phyloP scores from a whole-genome alignment of 2,888 invertebrate genomes.

The Platycnemis pennipes region DNA sequence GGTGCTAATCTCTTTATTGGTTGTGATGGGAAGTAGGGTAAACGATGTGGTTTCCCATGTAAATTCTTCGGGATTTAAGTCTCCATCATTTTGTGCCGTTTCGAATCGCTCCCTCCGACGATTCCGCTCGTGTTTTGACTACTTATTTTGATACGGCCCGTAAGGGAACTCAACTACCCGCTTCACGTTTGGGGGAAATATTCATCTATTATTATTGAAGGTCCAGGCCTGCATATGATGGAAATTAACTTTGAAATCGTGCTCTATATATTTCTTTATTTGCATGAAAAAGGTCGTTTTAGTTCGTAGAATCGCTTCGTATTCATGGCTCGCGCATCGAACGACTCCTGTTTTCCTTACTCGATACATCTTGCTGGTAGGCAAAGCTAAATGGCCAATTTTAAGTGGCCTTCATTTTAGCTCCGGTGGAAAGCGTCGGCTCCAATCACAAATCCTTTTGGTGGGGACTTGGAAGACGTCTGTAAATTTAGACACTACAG shows the following conservation, averaged over 20 bases:
- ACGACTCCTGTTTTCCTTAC: background rate
- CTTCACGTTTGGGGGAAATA: background rate
- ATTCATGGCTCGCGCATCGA: background rate
- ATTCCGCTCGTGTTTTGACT: background rate
- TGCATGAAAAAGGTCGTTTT: background rate
- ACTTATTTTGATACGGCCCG: background rate
- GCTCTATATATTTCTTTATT: background rate
- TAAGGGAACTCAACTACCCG: background rate
- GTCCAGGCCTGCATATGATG: background rate
- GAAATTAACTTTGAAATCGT: background rate
- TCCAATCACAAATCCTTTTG: background rate
- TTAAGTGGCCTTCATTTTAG: background rate
- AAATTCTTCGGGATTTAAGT: constrained; percentile 12
- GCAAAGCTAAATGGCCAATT: background rate
- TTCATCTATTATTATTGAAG: constrained; percentile 18
- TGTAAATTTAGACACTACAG: background rate
- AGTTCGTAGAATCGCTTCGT: background rate
- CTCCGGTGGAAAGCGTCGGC: background rate
- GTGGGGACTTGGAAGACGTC: background rate
- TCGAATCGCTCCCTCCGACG: background rate
- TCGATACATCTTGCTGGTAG: background rate
- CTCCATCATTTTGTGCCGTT: constrained; percentile 14
- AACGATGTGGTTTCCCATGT: constrained; percentile 61
- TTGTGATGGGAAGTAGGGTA: constrained; percentile 55
- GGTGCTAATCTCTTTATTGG: constrained; percentile 63